Evolutionary conservation across 2,113 vertebrate species (phyloP).

Genomic region (Gambusia affinis): DNA sequence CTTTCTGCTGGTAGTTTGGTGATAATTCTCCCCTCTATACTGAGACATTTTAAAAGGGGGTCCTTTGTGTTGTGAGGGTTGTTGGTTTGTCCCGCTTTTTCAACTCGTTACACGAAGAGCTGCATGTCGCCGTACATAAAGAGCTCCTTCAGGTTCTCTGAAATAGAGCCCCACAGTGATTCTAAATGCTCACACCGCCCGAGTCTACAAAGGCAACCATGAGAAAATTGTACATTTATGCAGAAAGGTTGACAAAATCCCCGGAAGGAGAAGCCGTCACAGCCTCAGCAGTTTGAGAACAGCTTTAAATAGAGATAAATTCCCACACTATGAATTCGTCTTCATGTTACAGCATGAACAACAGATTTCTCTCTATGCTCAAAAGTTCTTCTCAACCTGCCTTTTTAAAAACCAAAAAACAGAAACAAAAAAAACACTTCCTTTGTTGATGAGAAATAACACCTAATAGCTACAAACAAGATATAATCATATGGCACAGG

Average conservation of each 20-base stretch:
- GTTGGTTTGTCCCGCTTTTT: slow-evolving; percentile 34
- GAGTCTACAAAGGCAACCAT: slow-evolving; percentile 51
- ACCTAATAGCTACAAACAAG: not conserved
- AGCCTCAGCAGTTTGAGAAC: slow-evolving; percentile 28
- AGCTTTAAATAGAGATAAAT: slow-evolving; percentile 32
- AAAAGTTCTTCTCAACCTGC: not conserved
- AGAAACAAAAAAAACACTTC: not conserved
- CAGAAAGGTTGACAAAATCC: slow-evolving; percentile 30
- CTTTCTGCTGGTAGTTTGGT: slow-evolving; percentile 23
- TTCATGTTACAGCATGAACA: slow-evolving; percentile 10
- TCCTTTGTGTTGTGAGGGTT: slow-evolving; percentile 25
- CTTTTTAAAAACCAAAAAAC: not conserved
- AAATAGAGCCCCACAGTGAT: slow-evolving; percentile 31
- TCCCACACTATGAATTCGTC: slow-evolving; percentile 28
- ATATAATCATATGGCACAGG: not conserved
- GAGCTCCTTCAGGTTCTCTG: slow-evolving; percentile 20
- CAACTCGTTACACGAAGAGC: slow-evolving; percentile 10
- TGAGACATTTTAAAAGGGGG: slow-evolving; percentile 1
- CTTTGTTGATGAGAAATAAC: not conserved
- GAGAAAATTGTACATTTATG: slow-evolving; percentile 48
- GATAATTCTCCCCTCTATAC: slow-evolving; percentile 16
- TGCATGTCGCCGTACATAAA: slow-evolving; percentile 5
- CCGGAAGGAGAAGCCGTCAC: slow-evolving; percentile 29
- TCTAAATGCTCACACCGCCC: slow-evolving; percentile 8
- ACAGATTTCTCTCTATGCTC: not conserved